Evolutionary conservation across 1,140 invertebrate genomes (phyloP).

Genomic region (Cyrtorhinus lividipennis): DNA sequence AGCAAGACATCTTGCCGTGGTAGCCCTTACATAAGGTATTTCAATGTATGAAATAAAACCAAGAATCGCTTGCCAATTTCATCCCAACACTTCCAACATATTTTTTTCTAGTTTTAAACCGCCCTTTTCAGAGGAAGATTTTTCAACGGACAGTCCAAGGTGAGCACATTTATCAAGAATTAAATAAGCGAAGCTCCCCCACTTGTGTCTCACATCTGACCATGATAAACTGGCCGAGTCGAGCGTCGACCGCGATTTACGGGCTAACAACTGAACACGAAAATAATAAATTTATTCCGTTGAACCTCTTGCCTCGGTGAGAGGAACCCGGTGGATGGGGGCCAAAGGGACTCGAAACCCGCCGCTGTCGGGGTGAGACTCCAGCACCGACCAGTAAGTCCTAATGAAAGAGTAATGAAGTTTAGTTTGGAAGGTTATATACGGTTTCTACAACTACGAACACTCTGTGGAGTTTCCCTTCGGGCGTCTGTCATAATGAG

Average conservation of each 20-base stretch:
- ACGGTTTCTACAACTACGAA: neutral
- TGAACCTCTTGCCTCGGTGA: neutral
- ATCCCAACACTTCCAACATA: no score
- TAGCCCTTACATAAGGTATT: no score
- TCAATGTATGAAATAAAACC: no score
- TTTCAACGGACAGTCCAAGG: neutral
- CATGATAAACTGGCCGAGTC: conserved; percentile 1
- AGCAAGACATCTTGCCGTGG: no score
- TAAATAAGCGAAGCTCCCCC: neutral
- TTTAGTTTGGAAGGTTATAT: neutral
- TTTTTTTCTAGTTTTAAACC: neutral
- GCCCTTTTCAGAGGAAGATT: neutral
- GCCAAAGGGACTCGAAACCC: no score
- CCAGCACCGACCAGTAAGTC: no score
- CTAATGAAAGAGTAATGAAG: neutral
- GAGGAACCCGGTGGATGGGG: neutral
- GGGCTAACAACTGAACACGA: conserved; percentile 4
- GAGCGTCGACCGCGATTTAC: neutral
- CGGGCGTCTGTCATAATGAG: no score
- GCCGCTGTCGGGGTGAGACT: no score
- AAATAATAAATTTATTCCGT: conserved; percentile 5
- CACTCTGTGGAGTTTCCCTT: neutral
- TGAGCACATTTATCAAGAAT: conserved; percentile 5
- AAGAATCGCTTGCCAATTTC: no score
- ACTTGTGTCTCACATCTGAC: neutral